Percentiles rank a stretch among this genome's conserved stretches.
These are phyloP conservation scores for Smittia aterrima DNA, from an alignment of 2,888 invertebrate genomes.

Conservation along the genomic window DNA sequence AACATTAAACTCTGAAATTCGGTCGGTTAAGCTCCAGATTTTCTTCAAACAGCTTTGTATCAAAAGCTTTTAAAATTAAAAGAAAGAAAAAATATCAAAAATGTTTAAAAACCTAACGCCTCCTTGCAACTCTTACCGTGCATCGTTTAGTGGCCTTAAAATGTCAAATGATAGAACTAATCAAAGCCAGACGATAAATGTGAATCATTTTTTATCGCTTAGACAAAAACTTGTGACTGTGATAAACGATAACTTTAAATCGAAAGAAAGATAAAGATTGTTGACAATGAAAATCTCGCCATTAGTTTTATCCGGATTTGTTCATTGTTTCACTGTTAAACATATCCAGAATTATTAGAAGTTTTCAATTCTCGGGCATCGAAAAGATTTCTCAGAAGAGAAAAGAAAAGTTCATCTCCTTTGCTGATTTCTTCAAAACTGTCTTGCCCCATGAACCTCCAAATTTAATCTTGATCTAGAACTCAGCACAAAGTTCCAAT, in stretches of 20 bases:
- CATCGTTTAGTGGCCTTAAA: constrained; percentile 23
- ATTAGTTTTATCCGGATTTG: background rate
- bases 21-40: too few species aligned
- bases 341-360: too few species aligned
- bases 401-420: too few species aligned
- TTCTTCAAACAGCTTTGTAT: background rate
- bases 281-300: background rate
- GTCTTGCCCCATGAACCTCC: too few species aligned
- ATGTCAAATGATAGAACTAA: background rate
- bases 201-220: background rate
- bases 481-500: too few species aligned
- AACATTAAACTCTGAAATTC: too few species aligned
- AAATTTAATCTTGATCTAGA: too few species aligned
- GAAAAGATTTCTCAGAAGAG: too few species aligned
- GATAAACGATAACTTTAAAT: constrained; percentile 18
- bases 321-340: too few species aligned
- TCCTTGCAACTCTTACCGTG: background rate
- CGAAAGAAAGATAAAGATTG: background rate
- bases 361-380: too few species aligned
- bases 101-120: background rate
- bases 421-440: too few species aligned
- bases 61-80: constrained; percentile 6
- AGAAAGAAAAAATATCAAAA: background rate
- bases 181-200: background rate
- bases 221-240: constrained; percentile 10